These are phyloP conservation scores for Cerastis rubricosa DNA, from an alignment of 2,888 invertebrate genomes.

Conservation along the genomic window DNA sequence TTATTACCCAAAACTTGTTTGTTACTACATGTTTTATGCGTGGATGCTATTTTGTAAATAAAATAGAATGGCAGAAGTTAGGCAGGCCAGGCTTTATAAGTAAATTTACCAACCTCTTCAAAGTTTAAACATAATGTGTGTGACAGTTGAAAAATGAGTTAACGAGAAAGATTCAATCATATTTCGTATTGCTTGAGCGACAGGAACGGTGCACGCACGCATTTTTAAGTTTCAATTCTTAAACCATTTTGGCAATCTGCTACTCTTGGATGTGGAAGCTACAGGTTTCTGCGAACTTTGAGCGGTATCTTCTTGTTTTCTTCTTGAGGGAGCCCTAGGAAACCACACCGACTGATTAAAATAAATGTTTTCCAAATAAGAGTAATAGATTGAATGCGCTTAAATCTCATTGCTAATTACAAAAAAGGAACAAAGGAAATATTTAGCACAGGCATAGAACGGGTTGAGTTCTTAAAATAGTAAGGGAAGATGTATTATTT, in stretches of 20 bases:
- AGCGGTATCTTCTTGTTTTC: conserved; percentile 75
- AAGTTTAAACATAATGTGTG: neutral
- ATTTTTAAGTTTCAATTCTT: conserved; percentile 74
- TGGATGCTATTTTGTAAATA: neutral
- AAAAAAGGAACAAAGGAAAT: neutral
- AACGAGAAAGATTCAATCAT: conserved; percentile 1
- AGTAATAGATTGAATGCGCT: neutral
- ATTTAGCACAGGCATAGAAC: neutral
- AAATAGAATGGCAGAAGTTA: neutral
- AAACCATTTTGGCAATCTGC: conserved; percentile 89
- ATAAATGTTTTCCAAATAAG: conserved; percentile 6
- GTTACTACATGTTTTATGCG: neutral
- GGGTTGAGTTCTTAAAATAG: neutral
- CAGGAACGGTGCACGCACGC: neutral
- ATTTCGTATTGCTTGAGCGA: conserved; percentile 22
- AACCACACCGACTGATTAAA: conserved; percentile 36
- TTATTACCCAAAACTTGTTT: neutral
- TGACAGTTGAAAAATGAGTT: neutral
- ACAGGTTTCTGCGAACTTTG: conserved; percentile 66
- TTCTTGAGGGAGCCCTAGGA: conserved; percentile 83
- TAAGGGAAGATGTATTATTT: neutral
- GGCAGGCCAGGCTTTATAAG: neutral
- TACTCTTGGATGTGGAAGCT: conserved; percentile 80
- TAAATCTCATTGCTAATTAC: neutral
- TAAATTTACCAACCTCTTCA: neutral